Percentiles rank a stretch among this genome's conserved stretches.
Evolutionary conservation across 2,888 invertebrate genomes (phyloP).

Genomic region (Drosophila subsilvestris): DNA sequence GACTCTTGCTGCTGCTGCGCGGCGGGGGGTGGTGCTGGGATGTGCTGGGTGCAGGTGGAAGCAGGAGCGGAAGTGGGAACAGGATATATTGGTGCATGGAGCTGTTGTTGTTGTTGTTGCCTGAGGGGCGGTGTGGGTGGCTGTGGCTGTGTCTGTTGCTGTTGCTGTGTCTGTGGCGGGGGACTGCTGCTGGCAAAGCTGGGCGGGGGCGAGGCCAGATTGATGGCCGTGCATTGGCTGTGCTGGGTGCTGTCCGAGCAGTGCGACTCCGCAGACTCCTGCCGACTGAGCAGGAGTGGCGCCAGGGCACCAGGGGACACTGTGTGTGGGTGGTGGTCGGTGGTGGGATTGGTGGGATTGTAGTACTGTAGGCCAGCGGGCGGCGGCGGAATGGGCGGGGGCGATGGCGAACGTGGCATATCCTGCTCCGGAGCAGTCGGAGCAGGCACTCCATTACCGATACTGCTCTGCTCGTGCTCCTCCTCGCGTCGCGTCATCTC

Average conservation of each 20-base stretch:
- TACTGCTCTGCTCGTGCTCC: slow-evolving; percentile 10
- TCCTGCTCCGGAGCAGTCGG: slow-evolving; percentile 8
- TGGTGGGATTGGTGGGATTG: neutral
- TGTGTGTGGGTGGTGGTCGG: slow-evolving; percentile 6
- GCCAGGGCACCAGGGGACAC: neutral
- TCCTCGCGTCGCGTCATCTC: slow-evolving; percentile 71
- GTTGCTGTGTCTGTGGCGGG: slow-evolving; percentile 48
- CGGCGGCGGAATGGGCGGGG: slow-evolving; percentile 68
- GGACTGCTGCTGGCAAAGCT: slow-evolving; percentile 53
- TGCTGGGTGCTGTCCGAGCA: slow-evolving; percentile 87
- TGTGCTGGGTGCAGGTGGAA: slow-evolving; percentile 2
- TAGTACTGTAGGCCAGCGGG: slow-evolving; percentile 43
- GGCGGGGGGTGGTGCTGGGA: slow-evolving; percentile 22
- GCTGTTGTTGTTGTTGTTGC: slow-evolving; percentile 50
- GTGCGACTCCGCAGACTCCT: slow-evolving; percentile 87
- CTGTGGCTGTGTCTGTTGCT: slow-evolving; percentile 84
- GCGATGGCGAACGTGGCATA: slow-evolving; percentile 50
- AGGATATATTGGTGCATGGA: slow-evolving; percentile 26
- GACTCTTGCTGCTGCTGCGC: slow-evolving; percentile 35
- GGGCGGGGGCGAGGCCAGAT: slow-evolving; percentile 73
- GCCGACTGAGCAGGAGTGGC: slow-evolving; percentile 81
- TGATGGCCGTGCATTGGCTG: slow-evolving; percentile 88
- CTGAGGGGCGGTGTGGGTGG: slow-evolving; percentile 43
- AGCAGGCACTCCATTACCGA: slow-evolving; percentile 13
- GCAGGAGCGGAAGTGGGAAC: neutral